Base-by-base conservation (phyloP, 2,888 invertebrate species). In the Heliconius charithonia region DNA sequence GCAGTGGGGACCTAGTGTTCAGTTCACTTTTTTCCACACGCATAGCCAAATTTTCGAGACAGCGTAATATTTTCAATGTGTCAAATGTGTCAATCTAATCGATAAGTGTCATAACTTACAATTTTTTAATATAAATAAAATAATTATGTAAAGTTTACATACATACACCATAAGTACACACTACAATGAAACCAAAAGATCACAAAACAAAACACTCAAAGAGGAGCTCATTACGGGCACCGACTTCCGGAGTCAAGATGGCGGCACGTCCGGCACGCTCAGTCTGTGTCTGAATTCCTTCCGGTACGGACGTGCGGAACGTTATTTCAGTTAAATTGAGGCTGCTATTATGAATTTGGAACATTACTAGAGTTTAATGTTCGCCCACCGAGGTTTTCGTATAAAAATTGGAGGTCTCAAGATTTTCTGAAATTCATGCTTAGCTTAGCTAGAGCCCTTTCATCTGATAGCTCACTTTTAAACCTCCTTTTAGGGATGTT, bases 161-260 rank as follows among this genome's bases (percentile, higher is more conserved):
- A 59, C n/a, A 59, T 59, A 59, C 70, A 51, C 27, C 25, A 29
- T 22, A 72, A 72, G 29, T 29, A 72, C 6, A 56, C 32, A 51
- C 56, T 72, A 72, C 7, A n/a, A 56, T 62, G 41, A 29, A 79
- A 72, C 37, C 62, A 75, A 76, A 75, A 77, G 79, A 81, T 79
- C 78, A 72, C 79, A 82, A 83, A 83, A 79, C 80, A 80, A 80
- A 80, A 75, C 79, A 82, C 82, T 81, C 80, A 83, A 82, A 81
- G 77, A 76, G 81, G 82, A 84, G 84, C 86, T 87, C 87, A 85
- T 87, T 86, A 86, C 80, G 82, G 81, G 78, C 62, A 71, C 74
- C 80, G 80, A 82, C 81, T 82, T 84, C 85, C 83, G 83, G 83
- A 77, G 76, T 78, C 82, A 85, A 86, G 84, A 87, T 85, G 85